Evolutionary conservation across 37 sponge, comb jelly and placozoan species (phyloP), one percentile per base, ranked within the genome.

Genomic region (Halichondria panicea): DNA sequence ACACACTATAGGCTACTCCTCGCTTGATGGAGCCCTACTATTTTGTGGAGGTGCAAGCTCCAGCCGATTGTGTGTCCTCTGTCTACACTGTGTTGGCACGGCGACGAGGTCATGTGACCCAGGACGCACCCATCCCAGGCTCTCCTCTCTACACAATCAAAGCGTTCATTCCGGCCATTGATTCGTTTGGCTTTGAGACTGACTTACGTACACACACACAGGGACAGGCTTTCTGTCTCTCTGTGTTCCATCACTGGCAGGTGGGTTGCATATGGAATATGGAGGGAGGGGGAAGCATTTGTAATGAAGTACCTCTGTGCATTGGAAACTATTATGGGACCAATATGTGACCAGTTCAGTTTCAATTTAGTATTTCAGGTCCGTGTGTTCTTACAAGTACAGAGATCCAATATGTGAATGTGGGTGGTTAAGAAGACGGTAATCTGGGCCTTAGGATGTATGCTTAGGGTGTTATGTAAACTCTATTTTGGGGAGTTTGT

Each of bases 221-320:
- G 75, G 99, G 99, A 75, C 99, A 97, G 78, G 91, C 96, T 0
- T 97, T 94, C 81, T 94, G 92, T 74, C 66, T 97, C 24, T 97
- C 99, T 22, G 87, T 90, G 32, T 97, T 97, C 66, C 96, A 97
- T 42, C 99, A 97, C 81, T 97, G 99, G 99, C 97, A 94, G 94
- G 94, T 93, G 68, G n/a, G n/a, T n/a, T n/a, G n/a, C n/a, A n/a
- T n/a, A n/a, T n/a, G n/a, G n/a, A n/a, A n/a, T n/a, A n/a, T n/a
- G n/a, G n/a, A n/a, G n/a, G n/a, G n/a, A n/a, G n/a, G n/a, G n/a
- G n/a, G n/a, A n/a, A n/a, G n/a, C n/a, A n/a, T n/a, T n/a, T n/a
- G n/a, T n/a, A n/a, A n/a, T n/a, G n/a, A n/a, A n/a, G n/a, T n/a
- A n/a, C n/a, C n/a, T n/a, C n/a, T n/a, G n/a, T n/a, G n/a, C n/a